Conservation (phyloP, 35 echinoderm and acorn worm genomes). For the Lytechinus pictus region DNA sequence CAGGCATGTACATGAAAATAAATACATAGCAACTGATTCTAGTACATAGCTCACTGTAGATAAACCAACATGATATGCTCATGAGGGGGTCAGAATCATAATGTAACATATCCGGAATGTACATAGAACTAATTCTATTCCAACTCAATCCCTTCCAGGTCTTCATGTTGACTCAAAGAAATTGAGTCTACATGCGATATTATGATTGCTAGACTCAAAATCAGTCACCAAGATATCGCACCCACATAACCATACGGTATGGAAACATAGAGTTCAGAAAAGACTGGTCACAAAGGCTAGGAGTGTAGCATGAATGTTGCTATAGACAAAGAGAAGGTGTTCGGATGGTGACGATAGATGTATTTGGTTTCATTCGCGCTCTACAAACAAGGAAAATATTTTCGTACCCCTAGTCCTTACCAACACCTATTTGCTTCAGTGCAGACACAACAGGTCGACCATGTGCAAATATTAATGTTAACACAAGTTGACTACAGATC, state of each 20-base stretch:
- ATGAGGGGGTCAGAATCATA: not conserved
- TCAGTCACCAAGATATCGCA: not conserved
- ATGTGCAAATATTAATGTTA: not conserved
- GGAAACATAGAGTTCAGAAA: not conserved
- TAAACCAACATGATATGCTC: not conserved
- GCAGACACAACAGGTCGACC: not conserved
- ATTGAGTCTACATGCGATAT: constrained; percentile 12
- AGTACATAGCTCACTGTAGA: not conserved
- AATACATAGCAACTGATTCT: not conserved
- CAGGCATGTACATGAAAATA: too few relatives aligned
- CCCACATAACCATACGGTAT: not conserved
- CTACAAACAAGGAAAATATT: not conserved
- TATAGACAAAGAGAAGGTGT: not conserved
- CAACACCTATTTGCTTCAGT: not conserved
- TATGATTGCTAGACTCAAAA: not conserved
- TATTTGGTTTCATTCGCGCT: not conserved
- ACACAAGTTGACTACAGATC: not conserved
- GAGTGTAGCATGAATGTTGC: not conserved
- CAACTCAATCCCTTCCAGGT: not conserved
- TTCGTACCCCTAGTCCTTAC: not conserved
- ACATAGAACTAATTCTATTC: constrained; percentile 20
- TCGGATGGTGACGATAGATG: not conserved
- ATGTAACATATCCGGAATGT: not conserved
- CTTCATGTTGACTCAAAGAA: constrained; percentile 2
- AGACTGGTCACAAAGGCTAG: not conserved